Conservation (phyloP, 2,888 invertebrate species). For the Drosophila stalkeri region DNA sequence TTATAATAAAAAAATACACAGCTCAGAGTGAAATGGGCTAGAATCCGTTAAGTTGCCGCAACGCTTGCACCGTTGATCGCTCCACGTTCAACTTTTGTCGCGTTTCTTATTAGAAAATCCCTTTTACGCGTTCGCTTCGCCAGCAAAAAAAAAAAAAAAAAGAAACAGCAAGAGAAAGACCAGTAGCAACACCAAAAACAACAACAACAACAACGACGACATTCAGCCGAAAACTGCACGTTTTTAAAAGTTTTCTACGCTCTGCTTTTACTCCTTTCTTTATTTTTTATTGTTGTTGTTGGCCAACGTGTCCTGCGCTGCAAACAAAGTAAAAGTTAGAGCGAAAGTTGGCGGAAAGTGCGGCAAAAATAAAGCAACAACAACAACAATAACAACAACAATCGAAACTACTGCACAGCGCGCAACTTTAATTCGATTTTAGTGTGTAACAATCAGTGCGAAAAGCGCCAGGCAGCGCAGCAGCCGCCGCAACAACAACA, state of each 20-base stretch:
- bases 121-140: conserved; percentile 56
- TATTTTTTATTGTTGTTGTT: not conserved
- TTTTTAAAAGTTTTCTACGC: conserved; percentile 55
- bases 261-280: conserved; percentile 34
- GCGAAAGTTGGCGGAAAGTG: conserved; percentile 75
- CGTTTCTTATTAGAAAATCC: conserved; percentile 65
- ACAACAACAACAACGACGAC: conserved; percentile 10
- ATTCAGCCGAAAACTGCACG: conserved; percentile 48
- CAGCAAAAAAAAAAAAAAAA: conserved; percentile 12
- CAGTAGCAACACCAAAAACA: not conserved
- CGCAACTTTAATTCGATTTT: conserved; percentile 80
- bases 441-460: conserved; percentile 76
- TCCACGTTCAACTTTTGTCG: conserved; percentile 48
- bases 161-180: conserved; percentile 6
- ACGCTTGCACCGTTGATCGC: conserved; percentile 27
- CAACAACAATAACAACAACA: conserved; percentile 23
- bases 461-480: conserved; percentile 54
- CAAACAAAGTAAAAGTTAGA: conserved; percentile 79
- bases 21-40: conserved; percentile 27
- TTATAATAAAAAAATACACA: conserved; percentile 47
- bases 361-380: conserved; percentile 52
- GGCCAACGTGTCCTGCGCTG: conserved; percentile 44
- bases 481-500: conserved; percentile 25
- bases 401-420: conserved; percentile 33
- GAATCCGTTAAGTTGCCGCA: conserved; percentile 1